These are phyloP conservation scores for Notamacropus eugenii DNA, from an alignment of 2,797 vertebrate species.

Conservation along the genomic window DNA sequence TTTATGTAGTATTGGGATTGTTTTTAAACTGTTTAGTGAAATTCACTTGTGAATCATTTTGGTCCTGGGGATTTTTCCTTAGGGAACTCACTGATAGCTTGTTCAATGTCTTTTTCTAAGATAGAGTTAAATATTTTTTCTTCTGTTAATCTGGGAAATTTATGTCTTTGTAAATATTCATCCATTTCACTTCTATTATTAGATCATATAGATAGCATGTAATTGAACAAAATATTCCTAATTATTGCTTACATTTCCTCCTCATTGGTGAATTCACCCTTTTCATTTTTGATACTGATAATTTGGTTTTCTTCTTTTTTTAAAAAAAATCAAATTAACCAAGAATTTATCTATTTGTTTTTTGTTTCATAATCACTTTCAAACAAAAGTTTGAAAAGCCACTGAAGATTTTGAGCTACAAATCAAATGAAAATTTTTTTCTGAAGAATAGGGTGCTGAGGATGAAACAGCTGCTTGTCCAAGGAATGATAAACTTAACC, in stretches of 20 bases:
- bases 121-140: neutral
- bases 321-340: neutral
- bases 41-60: neutral
- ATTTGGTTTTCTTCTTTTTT: neutral
- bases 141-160: neutral
- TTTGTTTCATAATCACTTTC: neutral
- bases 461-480: neutral
- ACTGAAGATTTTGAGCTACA: neutral
- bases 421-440: neutral
- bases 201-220: neutral
- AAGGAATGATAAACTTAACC: neutral
- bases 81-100: neutral
- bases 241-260: neutral
- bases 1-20: neutral
- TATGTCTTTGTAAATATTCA: neutral
- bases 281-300: neutral
- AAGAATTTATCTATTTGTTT: neutral
- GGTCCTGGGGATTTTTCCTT: neutral
- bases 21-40: neutral
- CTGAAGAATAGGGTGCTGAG: neutral
- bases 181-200: neutral
- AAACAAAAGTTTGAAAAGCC: neutral
- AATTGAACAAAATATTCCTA: neutral
- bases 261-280: neutral
- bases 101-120: neutral